A percentile compares a stretch with the other conserved stretches of the same genome.
Evolutionary conservation across 2,113 vertebrate genomes (phyloP).

Genomic region (Strigops habroptila): DNA sequence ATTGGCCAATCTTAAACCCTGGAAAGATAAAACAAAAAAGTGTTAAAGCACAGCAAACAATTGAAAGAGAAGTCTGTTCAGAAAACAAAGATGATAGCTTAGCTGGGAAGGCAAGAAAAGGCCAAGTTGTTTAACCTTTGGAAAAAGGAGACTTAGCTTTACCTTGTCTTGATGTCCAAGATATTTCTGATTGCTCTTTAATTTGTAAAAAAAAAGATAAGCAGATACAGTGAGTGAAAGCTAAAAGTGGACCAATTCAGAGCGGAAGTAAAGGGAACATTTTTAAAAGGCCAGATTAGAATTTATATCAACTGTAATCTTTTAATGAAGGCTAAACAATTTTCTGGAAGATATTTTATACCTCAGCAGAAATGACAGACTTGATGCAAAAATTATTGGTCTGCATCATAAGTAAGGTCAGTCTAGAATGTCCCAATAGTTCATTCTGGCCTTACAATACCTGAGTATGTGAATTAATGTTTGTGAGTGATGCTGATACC

Average conservation of each 20-base stretch:
- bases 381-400: constrained; percentile 20
- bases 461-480: background rate
- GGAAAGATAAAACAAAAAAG: background rate
- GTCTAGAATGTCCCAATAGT: background rate
- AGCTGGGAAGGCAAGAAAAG: background rate
- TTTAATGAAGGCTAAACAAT: constrained; percentile 25
- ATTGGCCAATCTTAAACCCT: background rate
- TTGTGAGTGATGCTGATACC: background rate
- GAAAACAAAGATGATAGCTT: background rate
- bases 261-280: background rate
- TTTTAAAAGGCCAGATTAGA: background rate
- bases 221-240: background rate
- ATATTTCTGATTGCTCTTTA: background rate
- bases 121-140: background rate
- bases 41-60: background rate
- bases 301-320: background rate
- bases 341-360: background rate
- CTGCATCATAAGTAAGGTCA: background rate
- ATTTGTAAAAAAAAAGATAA: background rate
- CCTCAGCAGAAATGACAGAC: background rate
- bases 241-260: background rate
- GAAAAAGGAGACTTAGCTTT: background rate
- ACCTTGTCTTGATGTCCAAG: background rate
- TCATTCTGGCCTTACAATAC: background rate
- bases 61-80: background rate